Evolutionary conservation across 2,888 invertebrate species (phyloP).

Genomic region (Cephus nigrinus): DNA sequence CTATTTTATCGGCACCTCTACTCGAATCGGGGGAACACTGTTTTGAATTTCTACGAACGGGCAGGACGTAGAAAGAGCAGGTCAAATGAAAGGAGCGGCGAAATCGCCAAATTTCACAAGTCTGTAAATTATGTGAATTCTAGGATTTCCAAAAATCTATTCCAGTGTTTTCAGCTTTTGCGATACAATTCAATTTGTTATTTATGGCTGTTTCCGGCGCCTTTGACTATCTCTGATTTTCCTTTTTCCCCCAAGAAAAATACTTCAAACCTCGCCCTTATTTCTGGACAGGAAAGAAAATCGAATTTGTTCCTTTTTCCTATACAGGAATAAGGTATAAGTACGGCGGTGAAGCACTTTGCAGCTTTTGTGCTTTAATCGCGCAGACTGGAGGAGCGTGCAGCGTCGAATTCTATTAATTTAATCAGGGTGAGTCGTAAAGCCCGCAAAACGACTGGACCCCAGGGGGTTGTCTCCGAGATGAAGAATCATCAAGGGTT

Average conservation of each 20-base stretch:
- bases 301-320: background rate
- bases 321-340: background rate
- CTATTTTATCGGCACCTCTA: background rate
- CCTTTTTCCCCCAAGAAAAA: background rate
- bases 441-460: background rate
- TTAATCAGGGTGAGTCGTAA: background rate
- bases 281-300: accelerated
- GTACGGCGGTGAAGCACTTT: background rate
- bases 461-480: too few species aligned
- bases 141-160: background rate
- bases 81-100: too few species aligned
- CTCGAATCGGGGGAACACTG: too few species aligned
- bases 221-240: too few species aligned
- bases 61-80: too few species aligned
- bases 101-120: too few species aligned
- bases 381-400: background rate
- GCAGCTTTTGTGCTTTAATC: background rate
- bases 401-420: background rate
- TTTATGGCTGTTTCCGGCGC: too few species aligned
- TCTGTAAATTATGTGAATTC: background rate
- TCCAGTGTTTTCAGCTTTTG: too few species aligned
- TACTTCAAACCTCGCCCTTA: background rate
- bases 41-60: too few species aligned
- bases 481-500: background rate
- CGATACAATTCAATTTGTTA: too few species aligned